Evolutionary conservation across 37 sponge, comb jelly and placozoan genomes (phyloP).

Genomic region (Chondrosia reniformis): DNA sequence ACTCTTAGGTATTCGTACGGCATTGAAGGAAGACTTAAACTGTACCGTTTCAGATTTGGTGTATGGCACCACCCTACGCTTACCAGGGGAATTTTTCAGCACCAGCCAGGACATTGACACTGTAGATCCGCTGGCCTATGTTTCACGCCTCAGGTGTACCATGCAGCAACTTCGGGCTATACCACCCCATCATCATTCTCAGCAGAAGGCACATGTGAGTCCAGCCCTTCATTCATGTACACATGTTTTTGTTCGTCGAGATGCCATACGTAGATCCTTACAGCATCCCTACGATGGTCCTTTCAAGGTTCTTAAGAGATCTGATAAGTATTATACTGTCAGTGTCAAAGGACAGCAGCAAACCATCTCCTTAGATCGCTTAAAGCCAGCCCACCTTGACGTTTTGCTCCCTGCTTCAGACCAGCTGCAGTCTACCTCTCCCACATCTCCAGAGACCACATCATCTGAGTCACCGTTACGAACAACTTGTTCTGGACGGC

Average conservation of each 20-base stretch:
- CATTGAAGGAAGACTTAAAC: slow-evolving; percentile 14
- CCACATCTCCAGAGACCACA: background rate
- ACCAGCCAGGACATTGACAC: background rate
- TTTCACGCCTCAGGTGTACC: background rate
- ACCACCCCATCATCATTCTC: background rate
- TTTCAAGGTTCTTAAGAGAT: slow-evolving; percentile 23
- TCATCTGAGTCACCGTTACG: background rate
- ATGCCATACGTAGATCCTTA: slow-evolving; percentile 21
- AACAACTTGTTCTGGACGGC: background rate
- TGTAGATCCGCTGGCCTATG: slow-evolving; percentile 29
- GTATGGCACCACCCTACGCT: slow-evolving; percentile 13
- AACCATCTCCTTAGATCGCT: slow-evolving; percentile 6
- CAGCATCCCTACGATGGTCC: slow-evolving; percentile 53
- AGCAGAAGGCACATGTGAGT: background rate
- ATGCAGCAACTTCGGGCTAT: background rate
- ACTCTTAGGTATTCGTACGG: slow-evolving; percentile 11
- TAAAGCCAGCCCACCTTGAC: slow-evolving; percentile 22
- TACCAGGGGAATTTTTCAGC: slow-evolving; percentile 16
- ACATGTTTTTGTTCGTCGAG: slow-evolving; percentile 38
- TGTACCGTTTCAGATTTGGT: slow-evolving; percentile 19
- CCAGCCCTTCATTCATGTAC: slow-evolving; percentile 13
- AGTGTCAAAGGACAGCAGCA: slow-evolving; percentile 11
- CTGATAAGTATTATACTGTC: slow-evolving; percentile 20
- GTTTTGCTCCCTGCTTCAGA: background rate
- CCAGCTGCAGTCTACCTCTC: background rate